Percentiles rank a stretch among this genome's conserved stretches.
phyloP scores from a whole-genome alignment of 1,140 invertebrate species.

The Diorhabda sublineata region DNA sequence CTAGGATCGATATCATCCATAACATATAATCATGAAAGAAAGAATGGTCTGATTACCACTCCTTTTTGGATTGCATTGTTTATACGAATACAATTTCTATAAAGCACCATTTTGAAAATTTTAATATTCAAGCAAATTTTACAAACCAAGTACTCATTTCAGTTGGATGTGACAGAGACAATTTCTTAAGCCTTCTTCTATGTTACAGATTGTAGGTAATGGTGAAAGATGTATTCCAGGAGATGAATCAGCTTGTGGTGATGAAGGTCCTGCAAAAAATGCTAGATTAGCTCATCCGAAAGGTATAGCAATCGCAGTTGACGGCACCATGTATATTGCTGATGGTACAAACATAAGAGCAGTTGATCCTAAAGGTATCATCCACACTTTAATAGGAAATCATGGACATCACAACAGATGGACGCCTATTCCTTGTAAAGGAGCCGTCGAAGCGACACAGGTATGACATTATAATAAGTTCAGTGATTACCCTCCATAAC shows the following conservation, averaged over 20 bases:
- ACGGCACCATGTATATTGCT: conserved; percentile 90
- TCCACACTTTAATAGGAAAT: conserved; percentile 89
- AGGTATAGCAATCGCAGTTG: conserved; percentile 88
- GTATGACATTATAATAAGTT: conserved; percentile 35
- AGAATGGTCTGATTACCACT: too few species aligned
- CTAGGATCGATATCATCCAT: too few species aligned
- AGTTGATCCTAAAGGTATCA: conserved; percentile 86
- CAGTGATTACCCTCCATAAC: too few species aligned
- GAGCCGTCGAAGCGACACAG: conserved; percentile 69
- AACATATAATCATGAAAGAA: too few species aligned
- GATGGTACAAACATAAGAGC: conserved; percentile 90
- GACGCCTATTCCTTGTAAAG: conserved; percentile 81
- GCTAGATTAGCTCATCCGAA: conserved; percentile 95
- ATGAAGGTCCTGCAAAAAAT: conserved; percentile 82
- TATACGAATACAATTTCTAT: too few species aligned
- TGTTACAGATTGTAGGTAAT: conserved; percentile 74
- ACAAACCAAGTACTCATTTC: too few species aligned
- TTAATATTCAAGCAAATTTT: not conserved
- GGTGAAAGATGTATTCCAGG: conserved; percentile 95
- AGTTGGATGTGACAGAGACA: too few species aligned
- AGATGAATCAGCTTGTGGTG: conserved; percentile 84
- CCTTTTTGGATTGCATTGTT: too few species aligned
- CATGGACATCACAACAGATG: conserved; percentile 89
- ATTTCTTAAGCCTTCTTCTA: not conserved
- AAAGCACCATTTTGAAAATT: not conserved